Base-by-base conservation (phyloP, 1,140 invertebrate species). In the Cydia strobilella region DNA sequence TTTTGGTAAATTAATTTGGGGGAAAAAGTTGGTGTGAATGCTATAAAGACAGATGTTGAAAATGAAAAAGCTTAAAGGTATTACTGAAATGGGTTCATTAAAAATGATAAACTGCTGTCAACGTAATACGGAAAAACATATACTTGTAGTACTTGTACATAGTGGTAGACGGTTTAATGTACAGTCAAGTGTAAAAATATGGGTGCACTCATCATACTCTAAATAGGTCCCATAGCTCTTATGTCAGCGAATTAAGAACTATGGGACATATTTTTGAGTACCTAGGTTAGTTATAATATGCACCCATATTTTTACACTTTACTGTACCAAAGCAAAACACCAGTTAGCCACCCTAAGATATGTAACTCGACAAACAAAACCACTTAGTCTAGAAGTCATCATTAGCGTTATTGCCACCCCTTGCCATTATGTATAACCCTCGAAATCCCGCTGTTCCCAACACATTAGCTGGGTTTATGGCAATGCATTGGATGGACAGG, bases 281-380 rank as follows among this genome's bases (percentile, higher is more conserved):
- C n/a, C n/a, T n/a, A n/a, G n/a, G n/a, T n/a, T n/a, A n/a, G n/a
- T n/a, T n/a, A n/a, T n/a, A n/a, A n/a, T n/a, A n/a, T n/a, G n/a
- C n/a, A n/a, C n/a, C n/a, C n/a, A n/a, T n/a, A n/a, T n/a, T n/a
- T n/a, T n/a, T n/a, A n/a, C n/a, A n/a, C n/a, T 42, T 0, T 42
- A 45, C 3, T 45, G 42, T 45, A 45, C 12, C 12, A 2, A 45
- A 45, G 12, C 13, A 15, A 12, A 45, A 45, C 42, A 13, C 42
- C 42, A 45, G 48, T 51, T n/a, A 51, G 48, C n/a, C 48, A 51
- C n/a, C 1, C 48, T n/a, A 51, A 20, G 9, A 59, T 59, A 10
- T 23, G 10, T 20, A 59, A 23, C 76, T 76, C 76, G 75, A 78
- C 78, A 79, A 82, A 82, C 81, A 82, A 82, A 80, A 77, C 79